Percentiles rank a stretch among this genome's conserved stretches.
Evolutionary conservation across 30 jellyfish, hydroid and myxozoan genomes (phyloP).

Genomic region (Nemopilema nomurai): DNA sequence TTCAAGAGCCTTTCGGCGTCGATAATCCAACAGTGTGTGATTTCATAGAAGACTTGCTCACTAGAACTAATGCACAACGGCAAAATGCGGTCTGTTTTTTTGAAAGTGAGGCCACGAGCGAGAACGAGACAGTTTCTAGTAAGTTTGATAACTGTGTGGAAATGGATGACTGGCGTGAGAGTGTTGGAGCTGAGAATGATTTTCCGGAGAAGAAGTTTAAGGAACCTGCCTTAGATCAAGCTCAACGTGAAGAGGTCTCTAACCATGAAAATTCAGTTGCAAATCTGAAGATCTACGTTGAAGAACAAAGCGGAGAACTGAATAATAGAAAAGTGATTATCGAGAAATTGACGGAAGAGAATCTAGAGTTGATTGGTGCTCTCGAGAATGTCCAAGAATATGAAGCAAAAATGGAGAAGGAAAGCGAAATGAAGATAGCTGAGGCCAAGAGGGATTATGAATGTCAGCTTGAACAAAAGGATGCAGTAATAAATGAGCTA

Average conservation of each 20-base stretch:
- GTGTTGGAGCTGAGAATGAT: neutral
- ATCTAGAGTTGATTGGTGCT: conserved; percentile 38
- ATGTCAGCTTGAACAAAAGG: conserved; percentile 14
- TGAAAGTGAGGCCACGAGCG: conserved; percentile 31
- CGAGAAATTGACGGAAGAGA: conserved; percentile 21
- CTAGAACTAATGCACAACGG: conserved; percentile 46
- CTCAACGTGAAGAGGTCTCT: neutral
- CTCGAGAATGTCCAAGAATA: conserved; percentile 30
- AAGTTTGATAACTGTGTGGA: neutral
- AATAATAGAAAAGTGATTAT: conserved; percentile 9
- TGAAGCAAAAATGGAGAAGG: conserved; percentile 1
- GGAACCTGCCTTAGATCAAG: neutral
- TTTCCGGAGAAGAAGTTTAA: neutral
- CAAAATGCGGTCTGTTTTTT: conserved; percentile 12
- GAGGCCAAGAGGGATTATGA: conserved; percentile 9
- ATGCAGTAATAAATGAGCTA: conserved; percentile 8
- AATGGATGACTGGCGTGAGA: conserved; percentile 1
- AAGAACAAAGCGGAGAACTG: conserved; percentile 30
- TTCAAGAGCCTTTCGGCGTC: conserved; percentile 31
- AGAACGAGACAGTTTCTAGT: conserved; percentile 9
- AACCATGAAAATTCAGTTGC: neutral
- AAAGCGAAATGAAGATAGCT: neutral
- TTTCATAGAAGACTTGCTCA: conserved; percentile 30
- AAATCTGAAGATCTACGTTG: neutral
- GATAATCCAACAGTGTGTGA: conserved; percentile 13